These are phyloP conservation scores for Ditylenchus dipsaci DNA, from an alignment of 1,140 invertebrate genomes.

Conservation along the genomic window DNA sequence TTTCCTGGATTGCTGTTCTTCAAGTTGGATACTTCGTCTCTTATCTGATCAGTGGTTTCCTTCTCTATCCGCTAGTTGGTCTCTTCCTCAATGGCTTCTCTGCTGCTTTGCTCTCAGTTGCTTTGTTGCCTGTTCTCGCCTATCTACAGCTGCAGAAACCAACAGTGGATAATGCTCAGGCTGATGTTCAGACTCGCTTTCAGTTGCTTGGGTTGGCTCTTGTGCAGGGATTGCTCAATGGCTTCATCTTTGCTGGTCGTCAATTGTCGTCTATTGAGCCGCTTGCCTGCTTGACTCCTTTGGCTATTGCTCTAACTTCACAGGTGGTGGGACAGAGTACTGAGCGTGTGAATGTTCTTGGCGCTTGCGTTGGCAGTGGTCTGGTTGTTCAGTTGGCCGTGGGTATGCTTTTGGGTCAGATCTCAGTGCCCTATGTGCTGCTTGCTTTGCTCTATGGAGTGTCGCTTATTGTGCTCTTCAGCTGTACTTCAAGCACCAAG, in stretches of 20 bases:
- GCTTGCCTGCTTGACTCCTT: constrained; percentile 20
- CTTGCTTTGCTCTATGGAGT: constrained; percentile 14
- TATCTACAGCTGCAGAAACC: neutral
- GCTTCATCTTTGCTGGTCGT: constrained; percentile 22
- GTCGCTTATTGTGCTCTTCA: constrained; percentile 13
- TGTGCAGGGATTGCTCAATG: constrained; percentile 20
- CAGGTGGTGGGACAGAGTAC: constrained; percentile 10
- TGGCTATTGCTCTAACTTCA: constrained; percentile 10
- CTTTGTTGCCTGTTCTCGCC: constrained; percentile 8
- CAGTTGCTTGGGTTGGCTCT: constrained; percentile 12
- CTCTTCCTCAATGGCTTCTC: constrained; percentile 5
- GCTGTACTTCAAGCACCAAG: constrained; percentile 14
- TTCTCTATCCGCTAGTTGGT: constrained; percentile 16
- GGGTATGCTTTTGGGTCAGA: neutral
- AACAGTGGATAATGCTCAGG: constrained; percentile 8
- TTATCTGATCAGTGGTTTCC: constrained; percentile 1
- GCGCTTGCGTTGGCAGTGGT: constrained; percentile 5
- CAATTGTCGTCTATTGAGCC: constrained; percentile 14
- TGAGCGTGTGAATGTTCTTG: constrained; percentile 3
- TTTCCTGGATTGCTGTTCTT: constrained; percentile 13
- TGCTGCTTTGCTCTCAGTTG: constrained; percentile 10
- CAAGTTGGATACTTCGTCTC: constrained; percentile 16
- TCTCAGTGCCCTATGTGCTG: constrained; percentile 14
- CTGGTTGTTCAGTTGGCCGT: constrained; percentile 7
- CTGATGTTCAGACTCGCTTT: constrained; percentile 4